Base-by-base conservation (phyloP, 2,888 invertebrate species). In the Cheilosia variabilis region DNA sequence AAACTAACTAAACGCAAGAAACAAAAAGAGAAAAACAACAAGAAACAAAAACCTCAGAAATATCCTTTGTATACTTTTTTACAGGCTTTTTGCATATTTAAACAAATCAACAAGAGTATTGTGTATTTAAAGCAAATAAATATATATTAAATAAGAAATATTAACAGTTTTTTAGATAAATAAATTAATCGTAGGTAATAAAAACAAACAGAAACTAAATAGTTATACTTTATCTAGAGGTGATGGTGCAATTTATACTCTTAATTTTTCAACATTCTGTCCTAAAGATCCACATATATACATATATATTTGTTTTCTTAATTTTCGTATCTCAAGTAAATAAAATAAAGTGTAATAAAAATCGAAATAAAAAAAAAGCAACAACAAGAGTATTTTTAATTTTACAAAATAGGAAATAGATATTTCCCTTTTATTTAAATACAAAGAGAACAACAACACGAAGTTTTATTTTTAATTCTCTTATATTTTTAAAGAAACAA, bases 241-340 rank as follows among this genome's bases (percentile, higher is more conserved):
- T 88, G 88, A 87, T 80, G 88, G 88, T 88, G 87, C 88, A 88
- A 88, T 88, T 83, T 87, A 69, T 75, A 80, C 45, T 71, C 50
- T 83, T 87, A 78, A 68, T 87, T 83, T 37, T 47, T 79, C 83
- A 68, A 83, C 76, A 82, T 66, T 81, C 80, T 84, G 84, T 84
- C 80, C 84, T 80, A 58, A 63, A 79, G 57, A 78, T 78, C 65
- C 68, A 68, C 13, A 76, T 43, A 34, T 43, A 24, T 47, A 52
- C 45, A 15, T 66, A 4, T 19, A 1, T 19, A n/a, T 58, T 22
- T 24, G 53, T 57, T 62, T 4, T 78, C 22, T 52, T 71, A 50
- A 47, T 45, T 58, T 27, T 41, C 15, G n/a, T 55, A 53, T 55
- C 60, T 52, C 57, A n/a, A 47, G 19, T 68, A 55, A 34, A 15